Evolutionary conservation across 2,888 invertebrate species (phyloP).

Genomic region (Acanthosepion lycidas): DNA sequence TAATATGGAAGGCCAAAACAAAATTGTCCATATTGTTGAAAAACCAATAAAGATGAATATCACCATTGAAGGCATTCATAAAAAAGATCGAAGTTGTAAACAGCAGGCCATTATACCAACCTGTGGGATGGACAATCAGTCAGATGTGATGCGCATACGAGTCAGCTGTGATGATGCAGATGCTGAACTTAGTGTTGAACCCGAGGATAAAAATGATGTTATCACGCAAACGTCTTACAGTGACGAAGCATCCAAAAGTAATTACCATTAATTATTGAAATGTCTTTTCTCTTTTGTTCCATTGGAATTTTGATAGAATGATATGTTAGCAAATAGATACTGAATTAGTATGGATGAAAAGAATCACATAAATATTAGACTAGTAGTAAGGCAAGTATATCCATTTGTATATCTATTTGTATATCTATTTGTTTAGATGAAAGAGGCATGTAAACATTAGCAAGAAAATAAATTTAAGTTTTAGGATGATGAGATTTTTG

Average conservation of each 20-base stretch:
- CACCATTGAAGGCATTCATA: background rate
- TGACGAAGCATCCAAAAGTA: background rate
- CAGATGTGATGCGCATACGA: background rate
- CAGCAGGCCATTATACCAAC: too few species aligned
- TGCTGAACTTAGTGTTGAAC: background rate
- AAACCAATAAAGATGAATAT: background rate
- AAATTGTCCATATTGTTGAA: background rate
- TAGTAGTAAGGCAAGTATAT: too few species aligned
- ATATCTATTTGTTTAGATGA: too few species aligned
- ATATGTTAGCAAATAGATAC: too few species aligned
- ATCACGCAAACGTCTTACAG: background rate
- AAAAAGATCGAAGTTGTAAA: background rate
- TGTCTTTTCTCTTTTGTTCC: background rate
- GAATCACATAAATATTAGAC: too few species aligned
- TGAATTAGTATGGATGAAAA: too few species aligned
- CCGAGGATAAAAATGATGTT: background rate
- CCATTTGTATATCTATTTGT: too few species aligned
- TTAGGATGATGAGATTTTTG: too few species aligned
- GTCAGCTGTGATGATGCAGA: background rate
- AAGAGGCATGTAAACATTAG: too few species aligned
- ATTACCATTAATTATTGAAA: background rate
- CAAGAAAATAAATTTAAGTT: too few species aligned
- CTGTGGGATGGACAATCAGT: too few species aligned
- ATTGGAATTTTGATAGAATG: too few species aligned
- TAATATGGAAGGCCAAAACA: background rate